Conservation (phyloP, 2,113 vertebrate species). For the Nettapus auritus region DNA sequence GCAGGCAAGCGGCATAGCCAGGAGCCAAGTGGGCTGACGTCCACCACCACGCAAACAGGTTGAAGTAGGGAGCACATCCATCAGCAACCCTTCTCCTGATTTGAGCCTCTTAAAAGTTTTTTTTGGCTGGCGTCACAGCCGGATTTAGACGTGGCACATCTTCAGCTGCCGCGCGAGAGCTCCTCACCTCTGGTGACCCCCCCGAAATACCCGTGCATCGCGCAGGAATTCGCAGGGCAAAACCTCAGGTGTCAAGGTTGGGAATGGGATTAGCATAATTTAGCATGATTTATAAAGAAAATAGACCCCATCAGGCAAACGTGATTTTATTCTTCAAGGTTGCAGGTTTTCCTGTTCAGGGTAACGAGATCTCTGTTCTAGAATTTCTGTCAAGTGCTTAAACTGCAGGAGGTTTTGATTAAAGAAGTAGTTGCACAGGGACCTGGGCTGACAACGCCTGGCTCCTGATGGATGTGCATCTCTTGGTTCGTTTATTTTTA, state of each 20-base stretch:
- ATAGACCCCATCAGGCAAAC: background rate
- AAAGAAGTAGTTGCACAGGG: conserved; percentile 47
- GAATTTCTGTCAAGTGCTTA: conserved; percentile 38
- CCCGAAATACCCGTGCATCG: background rate
- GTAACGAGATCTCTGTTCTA: conserved; percentile 3
- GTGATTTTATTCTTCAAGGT: conserved; percentile 36
- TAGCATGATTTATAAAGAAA: background rate
- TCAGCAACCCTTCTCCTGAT: conserved; percentile 33
- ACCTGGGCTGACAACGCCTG: conserved; percentile 52
- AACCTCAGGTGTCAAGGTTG: background rate
- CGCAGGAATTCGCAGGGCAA: background rate
- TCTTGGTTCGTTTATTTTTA: conserved; percentile 71
- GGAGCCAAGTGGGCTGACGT: conserved; percentile 32
- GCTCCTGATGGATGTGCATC: conserved; percentile 64
- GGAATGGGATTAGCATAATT: background rate
- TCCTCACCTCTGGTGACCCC: background rate
- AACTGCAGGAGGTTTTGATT: conserved; percentile 60
- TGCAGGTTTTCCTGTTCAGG: conserved; percentile 9
- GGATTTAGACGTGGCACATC: conserved; percentile 24
- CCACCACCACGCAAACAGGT: conserved; percentile 10
- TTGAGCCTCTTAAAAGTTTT: conserved; percentile 59
- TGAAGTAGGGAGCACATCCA: conserved; percentile 10
- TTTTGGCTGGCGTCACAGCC: conserved; percentile 16
- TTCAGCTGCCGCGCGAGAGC: background rate
- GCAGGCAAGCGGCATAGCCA: background rate